These are phyloP conservation scores for Drosophila buzzatii DNA, from an alignment of 2,888 invertebrate species.

Conservation along the genomic window DNA sequence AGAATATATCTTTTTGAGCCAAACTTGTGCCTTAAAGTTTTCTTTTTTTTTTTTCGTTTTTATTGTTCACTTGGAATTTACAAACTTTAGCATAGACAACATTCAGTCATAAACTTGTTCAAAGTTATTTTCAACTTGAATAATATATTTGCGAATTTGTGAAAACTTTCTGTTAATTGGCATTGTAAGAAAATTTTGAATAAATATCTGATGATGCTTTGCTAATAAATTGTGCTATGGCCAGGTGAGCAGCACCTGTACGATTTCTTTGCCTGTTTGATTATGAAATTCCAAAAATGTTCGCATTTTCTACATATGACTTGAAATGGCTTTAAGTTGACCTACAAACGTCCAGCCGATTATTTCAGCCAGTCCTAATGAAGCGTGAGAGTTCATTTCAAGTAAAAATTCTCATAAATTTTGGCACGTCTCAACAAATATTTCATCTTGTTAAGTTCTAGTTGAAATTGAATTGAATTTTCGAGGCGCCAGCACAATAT, in stretches of 20 bases:
- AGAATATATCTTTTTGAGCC: constrained; percentile 8
- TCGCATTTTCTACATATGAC: background rate
- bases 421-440: constrained; percentile 44
- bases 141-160: background rate
- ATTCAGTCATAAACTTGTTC: background rate
- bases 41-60: background rate
- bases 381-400: constrained; percentile 25
- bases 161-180: background rate
- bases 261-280: background rate
- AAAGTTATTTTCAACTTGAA: background rate
- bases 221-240: background rate
- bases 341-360: constrained; percentile 2
- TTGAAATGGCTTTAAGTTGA: constrained; percentile 8
- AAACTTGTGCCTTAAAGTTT: constrained; percentile 13
- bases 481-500: constrained; percentile 24
- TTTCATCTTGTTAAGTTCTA: constrained; percentile 43
- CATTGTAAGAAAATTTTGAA: background rate
- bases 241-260: background rate
- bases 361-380: constrained; percentile 30
- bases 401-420: constrained; percentile 45
- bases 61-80: background rate
- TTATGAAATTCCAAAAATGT: background rate
- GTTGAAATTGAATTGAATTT: constrained; percentile 51
- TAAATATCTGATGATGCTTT: background rate
- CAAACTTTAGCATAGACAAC: background rate